Evolutionary conservation across 2,113 vertebrate genomes (phyloP).

Genomic region (Sinocyclocheilus rhinocerous): DNA sequence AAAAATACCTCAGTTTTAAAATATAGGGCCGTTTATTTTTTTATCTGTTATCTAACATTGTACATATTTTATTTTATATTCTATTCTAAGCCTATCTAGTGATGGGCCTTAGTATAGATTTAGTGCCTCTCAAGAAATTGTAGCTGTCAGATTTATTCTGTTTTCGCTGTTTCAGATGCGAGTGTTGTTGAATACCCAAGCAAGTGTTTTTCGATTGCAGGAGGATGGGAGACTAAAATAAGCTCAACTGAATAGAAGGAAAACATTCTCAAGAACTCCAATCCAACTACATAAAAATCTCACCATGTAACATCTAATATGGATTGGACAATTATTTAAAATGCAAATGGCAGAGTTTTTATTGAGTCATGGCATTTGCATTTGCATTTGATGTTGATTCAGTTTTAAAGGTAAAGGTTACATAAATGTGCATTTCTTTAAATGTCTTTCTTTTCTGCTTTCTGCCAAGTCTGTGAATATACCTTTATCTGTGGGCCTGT

Average conservation of each 20-base stretch:
- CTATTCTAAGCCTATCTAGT: not conserved
- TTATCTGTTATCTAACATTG: not conserved
- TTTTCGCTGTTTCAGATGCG: not conserved
- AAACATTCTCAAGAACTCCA: not conserved
- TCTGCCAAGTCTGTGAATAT: not conserved
- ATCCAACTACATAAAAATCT: not conserved
- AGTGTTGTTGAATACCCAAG: not conserved
- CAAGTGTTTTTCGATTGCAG: not conserved
- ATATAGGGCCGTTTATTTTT: not conserved
- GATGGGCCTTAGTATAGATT: slow-evolving; percentile 3
- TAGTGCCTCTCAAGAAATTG: not conserved
- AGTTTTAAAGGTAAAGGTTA: not conserved
- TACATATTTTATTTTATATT: not conserved
- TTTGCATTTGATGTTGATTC: not conserved
- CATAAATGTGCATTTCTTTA: not conserved
- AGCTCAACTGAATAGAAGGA: not conserved
- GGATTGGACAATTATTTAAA: no score
- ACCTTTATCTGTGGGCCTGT: not conserved
- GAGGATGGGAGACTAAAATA: not conserved
- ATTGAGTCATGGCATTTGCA: not conserved
- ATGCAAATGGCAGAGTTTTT: no score
- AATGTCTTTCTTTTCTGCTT: not conserved
- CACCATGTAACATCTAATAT: not conserved
- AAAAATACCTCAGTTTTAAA: not conserved
- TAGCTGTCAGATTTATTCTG: not conserved